phyloP scores from a whole-genome alignment of 2,113 vertebrate genomes.

The Labeo rohita region DNA sequence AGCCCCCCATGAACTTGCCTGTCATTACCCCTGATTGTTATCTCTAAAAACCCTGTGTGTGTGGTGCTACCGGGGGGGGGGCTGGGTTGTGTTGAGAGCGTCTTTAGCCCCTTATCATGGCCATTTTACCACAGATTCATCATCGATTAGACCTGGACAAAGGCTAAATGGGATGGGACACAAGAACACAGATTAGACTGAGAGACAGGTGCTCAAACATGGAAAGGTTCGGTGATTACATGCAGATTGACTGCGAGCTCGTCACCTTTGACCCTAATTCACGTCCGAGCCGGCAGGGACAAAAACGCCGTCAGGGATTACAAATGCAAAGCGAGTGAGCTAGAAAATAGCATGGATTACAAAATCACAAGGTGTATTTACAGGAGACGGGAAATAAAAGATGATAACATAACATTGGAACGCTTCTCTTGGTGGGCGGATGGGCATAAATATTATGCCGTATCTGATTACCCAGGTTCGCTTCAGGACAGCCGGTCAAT shows the following conservation, averaged over 20 bases:
- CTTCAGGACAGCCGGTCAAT: conserved; percentile 36
- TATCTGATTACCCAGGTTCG: neutral
- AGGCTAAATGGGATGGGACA: conserved; percentile 43
- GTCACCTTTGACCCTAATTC: conserved; percentile 42
- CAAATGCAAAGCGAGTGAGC: neutral
- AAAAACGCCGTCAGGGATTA: conserved; percentile 5
- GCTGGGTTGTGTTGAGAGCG: conserved; percentile 55
- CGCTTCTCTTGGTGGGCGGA: neutral
- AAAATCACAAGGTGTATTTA: conserved; percentile 45
- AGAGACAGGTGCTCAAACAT: conserved; percentile 54
- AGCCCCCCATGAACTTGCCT: conserved; percentile 23
- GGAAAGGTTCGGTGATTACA: conserved; percentile 36
- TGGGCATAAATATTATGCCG: conserved; percentile 32
- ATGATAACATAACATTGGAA: neutral
- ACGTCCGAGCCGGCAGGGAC: neutral
- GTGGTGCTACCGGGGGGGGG: conserved; percentile 35
- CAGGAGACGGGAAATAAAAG: conserved; percentile 5
- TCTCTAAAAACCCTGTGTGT: conserved; percentile 47
- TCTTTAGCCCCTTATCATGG: conserved; percentile 58
- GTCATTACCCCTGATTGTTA: conserved; percentile 57
- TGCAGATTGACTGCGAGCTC: conserved; percentile 1
- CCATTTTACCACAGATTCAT: conserved; percentile 53
- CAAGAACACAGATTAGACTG: conserved; percentile 42
- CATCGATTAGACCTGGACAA: conserved; percentile 60
- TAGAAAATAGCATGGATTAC: conserved; percentile 30